phyloP scores from a whole-genome alignment of 2,888 invertebrate species.

The Mimas tiliae region DNA sequence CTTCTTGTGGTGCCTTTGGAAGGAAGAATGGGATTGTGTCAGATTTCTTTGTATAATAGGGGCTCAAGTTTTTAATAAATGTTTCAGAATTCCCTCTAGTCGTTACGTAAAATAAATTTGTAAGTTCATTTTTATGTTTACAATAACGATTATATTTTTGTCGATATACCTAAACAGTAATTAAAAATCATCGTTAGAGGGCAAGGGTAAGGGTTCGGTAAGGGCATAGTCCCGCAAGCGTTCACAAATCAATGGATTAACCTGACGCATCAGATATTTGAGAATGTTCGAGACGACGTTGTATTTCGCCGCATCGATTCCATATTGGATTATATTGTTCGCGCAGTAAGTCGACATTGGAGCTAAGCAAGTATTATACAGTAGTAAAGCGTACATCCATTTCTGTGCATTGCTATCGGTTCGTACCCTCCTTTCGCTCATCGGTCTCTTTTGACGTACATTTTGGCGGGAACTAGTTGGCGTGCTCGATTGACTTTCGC shows the following conservation, averaged over 20 bases:
- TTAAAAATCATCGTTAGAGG: neutral
- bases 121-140: too few species aligned
- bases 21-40: slow-evolving; percentile 29
- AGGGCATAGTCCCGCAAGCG: slow-evolving; percentile 73
- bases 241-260: slow-evolving; percentile 43
- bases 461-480: slow-evolving; percentile 18
- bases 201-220: slow-evolving; percentile 47
- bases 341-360: slow-evolving; percentile 77
- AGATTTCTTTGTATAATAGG: neutral
- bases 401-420: slow-evolving; percentile 54
- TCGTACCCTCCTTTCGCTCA: slow-evolving; percentile 10
- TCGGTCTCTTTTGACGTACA: slow-evolving; percentile 39
- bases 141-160: too few species aligned
- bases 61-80: too few species aligned
- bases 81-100: too few species aligned
- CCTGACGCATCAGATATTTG: slow-evolving; percentile 71
- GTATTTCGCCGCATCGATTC: slow-evolving; percentile 75
- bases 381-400: slow-evolving; percentile 74
- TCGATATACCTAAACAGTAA: too few species aligned
- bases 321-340: slow-evolving; percentile 68
- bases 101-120: too few species aligned
- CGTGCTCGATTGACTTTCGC: slow-evolving; percentile 30
- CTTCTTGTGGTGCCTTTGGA: slow-evolving; percentile 64
- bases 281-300: slow-evolving; percentile 64
- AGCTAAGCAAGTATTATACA: slow-evolving; percentile 74